A percentile compares a stretch with the other conserved stretches of the same genome.
Conservation (phyloP, 2,888 invertebrate genomes). For the Trachelus iudaicus region DNA sequence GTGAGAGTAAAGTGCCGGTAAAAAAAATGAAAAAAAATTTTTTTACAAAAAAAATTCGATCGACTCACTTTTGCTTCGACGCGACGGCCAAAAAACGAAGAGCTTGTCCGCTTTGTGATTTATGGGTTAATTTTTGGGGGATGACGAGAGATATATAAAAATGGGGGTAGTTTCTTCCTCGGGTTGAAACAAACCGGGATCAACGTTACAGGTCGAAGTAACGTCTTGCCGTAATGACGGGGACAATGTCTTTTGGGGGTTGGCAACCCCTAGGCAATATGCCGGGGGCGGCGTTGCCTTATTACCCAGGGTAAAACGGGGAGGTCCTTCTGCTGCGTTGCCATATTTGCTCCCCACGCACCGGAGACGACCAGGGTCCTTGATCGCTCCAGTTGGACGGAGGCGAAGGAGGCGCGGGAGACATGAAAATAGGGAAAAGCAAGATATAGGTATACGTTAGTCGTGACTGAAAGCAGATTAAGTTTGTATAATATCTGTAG, state of each 20-base stretch:
- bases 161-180: background rate
- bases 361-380: background rate
- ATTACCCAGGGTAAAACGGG: background rate
- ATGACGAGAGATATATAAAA: slow-evolving; percentile 3
- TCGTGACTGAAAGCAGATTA: too few species aligned
- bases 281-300: slow-evolving; percentile 1
- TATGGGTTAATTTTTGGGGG: background rate
- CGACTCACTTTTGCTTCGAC: too few species aligned
- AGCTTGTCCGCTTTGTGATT: too few species aligned
- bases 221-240: background rate
- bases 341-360: background rate
- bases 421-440: too few species aligned
- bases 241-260: background rate
- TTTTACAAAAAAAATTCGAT: too few species aligned
- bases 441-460: too few species aligned
- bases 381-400: background rate
- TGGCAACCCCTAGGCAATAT: background rate
- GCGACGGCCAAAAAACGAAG: too few species aligned
- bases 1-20: background rate
- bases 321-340: background rate
- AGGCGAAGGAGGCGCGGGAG: too few species aligned
- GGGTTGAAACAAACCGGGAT: too few species aligned
- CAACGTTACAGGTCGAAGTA: background rate
- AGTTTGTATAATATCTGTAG: too few species aligned
- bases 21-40: background rate